Evolutionary conservation across 2,797 vertebrate species (phyloP).

Genomic region (Paratrypauchen microcephalus): DNA sequence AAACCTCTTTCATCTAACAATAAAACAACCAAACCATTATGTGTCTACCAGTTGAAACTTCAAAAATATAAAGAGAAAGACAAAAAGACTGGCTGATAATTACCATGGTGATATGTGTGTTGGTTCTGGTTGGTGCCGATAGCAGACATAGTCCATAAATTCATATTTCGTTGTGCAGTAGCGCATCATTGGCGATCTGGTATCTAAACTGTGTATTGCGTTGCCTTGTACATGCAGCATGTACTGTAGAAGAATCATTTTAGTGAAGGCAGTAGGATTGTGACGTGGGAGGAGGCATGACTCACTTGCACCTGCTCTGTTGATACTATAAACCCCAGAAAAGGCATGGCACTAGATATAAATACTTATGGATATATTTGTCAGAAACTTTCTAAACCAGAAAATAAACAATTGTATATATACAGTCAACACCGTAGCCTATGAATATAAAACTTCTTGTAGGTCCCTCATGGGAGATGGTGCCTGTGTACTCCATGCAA

Average conservation of each 20-base stretch:
- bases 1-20: too few relatives aligned
- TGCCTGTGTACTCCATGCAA: neutral
- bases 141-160: neutral
- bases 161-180: too few relatives aligned
- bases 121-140: neutral
- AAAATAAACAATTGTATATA: slow-evolving; percentile 21
- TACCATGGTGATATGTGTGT: neutral
- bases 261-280: slow-evolving; percentile 4
- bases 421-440: slow-evolving; percentile 21
- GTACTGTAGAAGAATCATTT: slow-evolving; percentile 13
- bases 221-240: neutral
- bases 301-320: slow-evolving; percentile 15
- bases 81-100: neutral
- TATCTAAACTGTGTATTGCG: neutral
- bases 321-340: slow-evolving; percentile 8
- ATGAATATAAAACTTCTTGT: neutral
- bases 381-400: slow-evolving; percentile 33
- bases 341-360: slow-evolving; percentile 20
- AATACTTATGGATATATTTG: slow-evolving; percentile 36
- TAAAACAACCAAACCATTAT: too few relatives aligned
- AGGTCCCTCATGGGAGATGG: neutral
- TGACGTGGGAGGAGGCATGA: slow-evolving; percentile 20
- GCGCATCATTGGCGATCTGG: neutral
- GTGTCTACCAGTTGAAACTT: too few relatives aligned
- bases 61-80: too few relatives aligned